A percentile compares a stretch with the other conserved stretches of the same genome.
Conservation (phyloP, 2,797 vertebrate species). For the Lagorchestes hirsutus region DNA sequence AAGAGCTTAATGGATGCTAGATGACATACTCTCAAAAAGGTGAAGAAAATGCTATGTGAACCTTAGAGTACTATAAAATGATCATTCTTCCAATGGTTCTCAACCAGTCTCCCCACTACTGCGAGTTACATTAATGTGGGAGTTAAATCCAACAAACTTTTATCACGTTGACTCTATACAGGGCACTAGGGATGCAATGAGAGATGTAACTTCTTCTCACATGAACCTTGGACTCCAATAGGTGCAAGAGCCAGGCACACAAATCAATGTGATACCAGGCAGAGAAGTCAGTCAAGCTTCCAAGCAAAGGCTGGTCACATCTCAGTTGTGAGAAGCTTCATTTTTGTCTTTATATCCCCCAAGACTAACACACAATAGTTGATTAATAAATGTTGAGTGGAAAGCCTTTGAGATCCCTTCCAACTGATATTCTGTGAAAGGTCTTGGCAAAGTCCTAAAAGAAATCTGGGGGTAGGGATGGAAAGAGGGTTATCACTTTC, state of each 20-base stretch:
- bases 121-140: not conserved
- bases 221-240: not conserved
- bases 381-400: not conserved
- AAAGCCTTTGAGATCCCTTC: not conserved
- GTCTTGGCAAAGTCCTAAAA: not conserved
- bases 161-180: not conserved
- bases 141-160: not conserved
- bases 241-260: not conserved
- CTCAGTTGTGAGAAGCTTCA: not conserved
- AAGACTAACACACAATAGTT: not conserved
- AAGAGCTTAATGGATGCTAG: not conserved
- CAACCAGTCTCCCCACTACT: not conserved
- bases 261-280: not conserved
- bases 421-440: not conserved
- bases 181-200: not conserved
- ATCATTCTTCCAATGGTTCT: not conserved
- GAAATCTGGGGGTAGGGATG: not conserved
- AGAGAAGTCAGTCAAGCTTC: not conserved
- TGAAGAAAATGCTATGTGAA: not conserved
- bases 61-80: not conserved
- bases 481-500: not conserved
- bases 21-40: not conserved
- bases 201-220: not conserved
- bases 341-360: not conserved
- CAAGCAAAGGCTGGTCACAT: not conserved